These are phyloP conservation scores for Xestobium rufovillosum DNA, from an alignment of 2,888 invertebrate species.

Conservation along the genomic window DNA sequence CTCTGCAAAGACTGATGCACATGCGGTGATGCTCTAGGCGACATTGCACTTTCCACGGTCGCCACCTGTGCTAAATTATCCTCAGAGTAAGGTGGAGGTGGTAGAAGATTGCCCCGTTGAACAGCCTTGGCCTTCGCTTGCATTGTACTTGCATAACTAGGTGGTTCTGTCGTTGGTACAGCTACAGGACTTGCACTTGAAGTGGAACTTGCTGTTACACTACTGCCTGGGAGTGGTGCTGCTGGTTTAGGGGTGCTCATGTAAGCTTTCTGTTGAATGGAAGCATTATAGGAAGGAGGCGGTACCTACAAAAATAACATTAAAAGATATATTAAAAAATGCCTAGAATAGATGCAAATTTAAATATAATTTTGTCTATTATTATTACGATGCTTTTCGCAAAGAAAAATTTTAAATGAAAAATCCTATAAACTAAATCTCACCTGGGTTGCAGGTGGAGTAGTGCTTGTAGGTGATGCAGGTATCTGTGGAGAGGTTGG, in stretches of 20 bases:
- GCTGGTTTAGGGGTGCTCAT: slow-evolving; percentile 39
- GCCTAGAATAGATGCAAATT: too few relatives aligned
- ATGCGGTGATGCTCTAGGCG: slow-evolving; percentile 45
- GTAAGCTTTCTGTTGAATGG: slow-evolving; percentile 65
- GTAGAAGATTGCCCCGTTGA: slow-evolving; percentile 59
- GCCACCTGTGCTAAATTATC: slow-evolving; percentile 38
- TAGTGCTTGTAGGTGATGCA: slow-evolving; percentile 42
- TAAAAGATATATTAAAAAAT: too few relatives aligned
- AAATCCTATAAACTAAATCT: not conserved
- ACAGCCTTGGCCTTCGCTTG: slow-evolving; percentile 65
- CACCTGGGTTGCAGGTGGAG: slow-evolving; percentile 40
- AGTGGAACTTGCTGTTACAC: slow-evolving; percentile 40
- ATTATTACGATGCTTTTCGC: too few relatives aligned
- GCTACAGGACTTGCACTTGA: slow-evolving; percentile 33
- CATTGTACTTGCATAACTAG: slow-evolving; percentile 88
- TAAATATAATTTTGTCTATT: too few relatives aligned
- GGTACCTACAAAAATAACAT: too few relatives aligned
- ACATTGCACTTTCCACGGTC: slow-evolving; percentile 44
- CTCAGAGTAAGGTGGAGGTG: slow-evolving; percentile 59
- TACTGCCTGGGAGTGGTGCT: slow-evolving; percentile 36
- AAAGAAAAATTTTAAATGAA: too few relatives aligned
- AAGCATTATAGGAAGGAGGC: slow-evolving; percentile 75
- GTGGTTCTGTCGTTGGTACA: slow-evolving; percentile 78
- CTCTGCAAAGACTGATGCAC: slow-evolving; percentile 60
- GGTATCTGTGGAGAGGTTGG: slow-evolving; percentile 70